Conservation (phyloP, 2,888 invertebrate species). For the Microctonus brassicae region DNA sequence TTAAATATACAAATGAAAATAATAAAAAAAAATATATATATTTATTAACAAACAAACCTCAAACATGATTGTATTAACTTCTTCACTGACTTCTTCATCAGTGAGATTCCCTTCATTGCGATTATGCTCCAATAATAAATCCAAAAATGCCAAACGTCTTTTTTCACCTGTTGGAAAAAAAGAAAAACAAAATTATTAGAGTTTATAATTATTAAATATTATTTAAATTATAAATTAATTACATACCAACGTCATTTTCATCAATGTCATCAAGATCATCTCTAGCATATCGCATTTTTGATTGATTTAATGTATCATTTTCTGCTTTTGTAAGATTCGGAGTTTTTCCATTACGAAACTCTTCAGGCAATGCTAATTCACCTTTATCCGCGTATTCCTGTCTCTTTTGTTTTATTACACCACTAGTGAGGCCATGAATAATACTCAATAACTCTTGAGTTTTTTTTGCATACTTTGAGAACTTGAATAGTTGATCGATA, state of each 20-base stretch:
- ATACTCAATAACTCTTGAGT: constrained; percentile 69
- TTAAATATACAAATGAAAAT: background rate
- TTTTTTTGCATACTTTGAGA: constrained; percentile 68
- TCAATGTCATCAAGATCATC: constrained; percentile 72
- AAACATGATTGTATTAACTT: constrained; percentile 90
- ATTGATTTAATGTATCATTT: constrained; percentile 53
- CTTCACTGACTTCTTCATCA: constrained; percentile 85
- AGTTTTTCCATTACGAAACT: constrained; percentile 34
- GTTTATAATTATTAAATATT: no score
- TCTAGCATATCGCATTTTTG: constrained; percentile 59
- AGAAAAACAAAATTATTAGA: background rate
- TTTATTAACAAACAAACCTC: constrained; percentile 74
- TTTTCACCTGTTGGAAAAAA: constrained; percentile 74
- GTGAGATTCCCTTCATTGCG: constrained; percentile 80
- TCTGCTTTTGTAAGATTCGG: constrained; percentile 51
- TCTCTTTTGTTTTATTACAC: constrained; percentile 63
- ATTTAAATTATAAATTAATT: background rate
- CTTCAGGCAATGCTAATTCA: constrained; percentile 38
- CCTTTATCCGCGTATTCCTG: constrained; percentile 46
- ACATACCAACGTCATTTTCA: constrained; percentile 69
- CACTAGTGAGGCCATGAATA: constrained; percentile 71
- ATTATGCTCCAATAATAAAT: constrained; percentile 84
- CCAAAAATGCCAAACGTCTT: constrained; percentile 88
- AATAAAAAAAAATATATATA: background rate
- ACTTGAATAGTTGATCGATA: constrained; percentile 69